Conservation (phyloP, 2,797 vertebrate species). For the Sorex maritimensis region DNA sequence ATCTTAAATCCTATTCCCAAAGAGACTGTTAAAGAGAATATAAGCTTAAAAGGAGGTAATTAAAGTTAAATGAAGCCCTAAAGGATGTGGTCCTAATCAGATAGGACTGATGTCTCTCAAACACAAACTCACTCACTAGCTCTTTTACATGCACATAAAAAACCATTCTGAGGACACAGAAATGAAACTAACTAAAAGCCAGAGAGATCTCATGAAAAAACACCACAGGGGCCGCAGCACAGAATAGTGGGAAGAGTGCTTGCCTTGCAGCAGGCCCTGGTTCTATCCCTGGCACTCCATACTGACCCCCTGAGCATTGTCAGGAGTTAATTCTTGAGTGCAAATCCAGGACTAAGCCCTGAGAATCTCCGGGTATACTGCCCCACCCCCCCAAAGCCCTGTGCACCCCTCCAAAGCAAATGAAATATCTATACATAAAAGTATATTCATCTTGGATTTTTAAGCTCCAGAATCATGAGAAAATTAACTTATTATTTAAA, state of each 20-base stretch:
- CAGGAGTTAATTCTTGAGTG: no score
- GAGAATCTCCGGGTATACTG: no score
- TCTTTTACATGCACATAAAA: background rate
- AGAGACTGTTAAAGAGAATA: background rate
- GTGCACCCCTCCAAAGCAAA: no score
- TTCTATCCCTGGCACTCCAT: no score
- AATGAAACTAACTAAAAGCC: background rate
- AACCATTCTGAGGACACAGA: background rate
- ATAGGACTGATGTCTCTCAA: background rate
- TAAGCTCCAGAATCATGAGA: background rate
- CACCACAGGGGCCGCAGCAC: background rate
- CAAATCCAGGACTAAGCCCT: no score
- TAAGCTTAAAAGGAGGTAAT: background rate
- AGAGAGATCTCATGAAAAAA: background rate
- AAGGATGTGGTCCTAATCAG: background rate
- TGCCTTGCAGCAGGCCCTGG: no score
- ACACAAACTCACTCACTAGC: no score
- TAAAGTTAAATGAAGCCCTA: background rate
- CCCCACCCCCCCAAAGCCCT: no score
- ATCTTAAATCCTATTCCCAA: constrained; percentile 12
- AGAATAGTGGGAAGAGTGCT: no score
- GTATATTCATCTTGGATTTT: background rate
- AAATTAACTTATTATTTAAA: background rate
- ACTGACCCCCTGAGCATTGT: no score
- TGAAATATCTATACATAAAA: no score